Evolutionary conservation across 2,113 vertebrate species (phyloP).

Genomic region (Rhadina sibilatrix): DNA sequence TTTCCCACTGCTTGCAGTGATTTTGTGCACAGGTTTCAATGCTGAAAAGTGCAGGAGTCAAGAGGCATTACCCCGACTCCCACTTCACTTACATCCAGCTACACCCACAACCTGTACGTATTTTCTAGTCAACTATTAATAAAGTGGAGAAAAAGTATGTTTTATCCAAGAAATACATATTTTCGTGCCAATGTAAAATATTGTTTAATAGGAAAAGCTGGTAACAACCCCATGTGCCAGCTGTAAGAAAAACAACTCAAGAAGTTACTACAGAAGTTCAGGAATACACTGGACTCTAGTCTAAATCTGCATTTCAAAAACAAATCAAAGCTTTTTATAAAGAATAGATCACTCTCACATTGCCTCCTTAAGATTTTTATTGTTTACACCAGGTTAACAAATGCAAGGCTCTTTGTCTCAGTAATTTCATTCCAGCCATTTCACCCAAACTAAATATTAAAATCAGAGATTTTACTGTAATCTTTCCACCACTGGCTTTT

Average conservation of each 20-base stretch:
- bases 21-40: not conserved
- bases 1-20: not conserved
- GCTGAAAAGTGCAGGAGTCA: not conserved
- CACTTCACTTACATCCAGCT: not conserved
- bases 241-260: not conserved
- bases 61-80: not conserved
- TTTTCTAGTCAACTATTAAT: not conserved
- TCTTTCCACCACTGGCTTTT: not conserved
- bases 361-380: not conserved
- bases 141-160: not conserved
- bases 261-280: not conserved
- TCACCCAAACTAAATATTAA: not conserved
- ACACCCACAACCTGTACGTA: rapidly evolving
- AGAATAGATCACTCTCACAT: not conserved
- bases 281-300: not conserved
- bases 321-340: not conserved
- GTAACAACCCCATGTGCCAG: not conserved
- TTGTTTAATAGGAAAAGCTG: not conserved
- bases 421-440: not conserved
- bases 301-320: not conserved
- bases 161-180: not conserved
- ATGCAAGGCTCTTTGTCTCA: not conserved
- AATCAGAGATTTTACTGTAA: not conserved
- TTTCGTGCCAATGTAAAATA: not conserved
- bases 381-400: not conserved